Evolutionary conservation across 2,888 invertebrate species (phyloP).

Genomic region (Tromatobia lineatoria): DNA sequence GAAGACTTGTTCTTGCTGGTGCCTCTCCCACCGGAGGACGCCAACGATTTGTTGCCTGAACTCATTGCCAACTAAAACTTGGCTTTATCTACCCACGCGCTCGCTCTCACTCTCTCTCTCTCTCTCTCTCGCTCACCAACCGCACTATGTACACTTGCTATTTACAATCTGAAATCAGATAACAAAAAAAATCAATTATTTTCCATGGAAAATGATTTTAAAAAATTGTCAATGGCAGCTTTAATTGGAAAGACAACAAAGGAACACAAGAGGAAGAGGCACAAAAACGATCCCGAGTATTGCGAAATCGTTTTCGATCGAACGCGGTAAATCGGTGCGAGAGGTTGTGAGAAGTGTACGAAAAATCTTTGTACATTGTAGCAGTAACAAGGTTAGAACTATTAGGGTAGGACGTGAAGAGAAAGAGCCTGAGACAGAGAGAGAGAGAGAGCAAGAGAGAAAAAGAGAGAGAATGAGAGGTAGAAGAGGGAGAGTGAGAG

Average conservation of each 20-base stretch:
- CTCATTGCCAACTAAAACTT: constrained; percentile 83
- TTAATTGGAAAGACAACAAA: background rate
- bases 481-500: constrained; percentile 14
- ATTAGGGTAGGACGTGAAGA: constrained; percentile 61
- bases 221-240: background rate
- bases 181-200: constrained; percentile 22
- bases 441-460: constrained; percentile 2
- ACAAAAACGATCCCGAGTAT: no score
- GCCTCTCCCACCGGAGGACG: constrained; percentile 82
- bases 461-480: no score
- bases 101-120: constrained; percentile 71
- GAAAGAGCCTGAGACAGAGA: constrained; percentile 57
- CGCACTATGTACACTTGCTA: constrained; percentile 93
- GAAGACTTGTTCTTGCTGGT: constrained; percentile 82
- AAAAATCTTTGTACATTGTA: constrained; percentile 13
- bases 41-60: constrained; percentile 83
- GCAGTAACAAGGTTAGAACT: constrained; percentile 62
- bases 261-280: background rate
- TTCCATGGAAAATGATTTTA: background rate
- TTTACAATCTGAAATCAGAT: constrained; percentile 90
- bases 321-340: background rate
- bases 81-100: constrained; percentile 75
- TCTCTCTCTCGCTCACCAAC: constrained; percentile 78
- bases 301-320: background rate
- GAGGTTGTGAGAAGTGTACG: background rate